These are phyloP conservation scores for Camelus dromedarius DNA, from an alignment of 2,113 vertebrate genomes.

Conservation along the genomic window DNA sequence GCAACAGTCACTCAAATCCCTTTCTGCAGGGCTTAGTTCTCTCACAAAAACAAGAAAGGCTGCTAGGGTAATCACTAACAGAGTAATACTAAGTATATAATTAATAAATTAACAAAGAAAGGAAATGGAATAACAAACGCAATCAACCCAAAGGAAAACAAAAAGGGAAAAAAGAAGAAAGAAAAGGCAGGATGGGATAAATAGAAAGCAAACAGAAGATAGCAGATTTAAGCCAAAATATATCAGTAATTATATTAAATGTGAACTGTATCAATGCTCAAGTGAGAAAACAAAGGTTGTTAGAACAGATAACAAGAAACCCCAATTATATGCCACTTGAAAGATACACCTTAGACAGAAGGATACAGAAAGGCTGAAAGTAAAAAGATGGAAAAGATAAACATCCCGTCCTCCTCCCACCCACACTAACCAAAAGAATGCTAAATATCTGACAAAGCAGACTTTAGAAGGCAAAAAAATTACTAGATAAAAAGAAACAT, in stretches of 20 bases:
- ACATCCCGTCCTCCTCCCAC: not conserved
- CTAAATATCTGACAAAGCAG: not conserved
- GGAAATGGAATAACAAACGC: not conserved
- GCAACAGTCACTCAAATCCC: not conserved
- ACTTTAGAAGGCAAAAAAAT: not conserved
- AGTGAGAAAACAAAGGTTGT: conserved; percentile 32
- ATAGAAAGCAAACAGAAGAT: not conserved
- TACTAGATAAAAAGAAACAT: not conserved
- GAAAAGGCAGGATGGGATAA: not conserved
- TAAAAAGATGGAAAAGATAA: not conserved
- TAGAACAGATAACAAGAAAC: not conserved
- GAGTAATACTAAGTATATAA: conserved; percentile 5
- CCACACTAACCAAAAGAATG: conserved; percentile 44
- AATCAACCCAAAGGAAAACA: not conserved
- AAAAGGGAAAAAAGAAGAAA: not conserved
- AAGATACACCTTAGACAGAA: conserved; percentile 29
- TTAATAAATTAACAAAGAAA: not conserved
- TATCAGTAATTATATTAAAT: not conserved
- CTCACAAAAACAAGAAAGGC: conserved; percentile 17
- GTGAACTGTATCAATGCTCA: not conserved
- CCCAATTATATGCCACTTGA: not conserved
- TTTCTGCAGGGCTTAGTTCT: not conserved
- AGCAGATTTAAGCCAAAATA: not conserved
- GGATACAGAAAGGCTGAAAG: not conserved
- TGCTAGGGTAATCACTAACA: not conserved